Base-by-base conservation (phyloP, 2,113 vertebrate species). In the Typhlomys cinereus region DNA sequence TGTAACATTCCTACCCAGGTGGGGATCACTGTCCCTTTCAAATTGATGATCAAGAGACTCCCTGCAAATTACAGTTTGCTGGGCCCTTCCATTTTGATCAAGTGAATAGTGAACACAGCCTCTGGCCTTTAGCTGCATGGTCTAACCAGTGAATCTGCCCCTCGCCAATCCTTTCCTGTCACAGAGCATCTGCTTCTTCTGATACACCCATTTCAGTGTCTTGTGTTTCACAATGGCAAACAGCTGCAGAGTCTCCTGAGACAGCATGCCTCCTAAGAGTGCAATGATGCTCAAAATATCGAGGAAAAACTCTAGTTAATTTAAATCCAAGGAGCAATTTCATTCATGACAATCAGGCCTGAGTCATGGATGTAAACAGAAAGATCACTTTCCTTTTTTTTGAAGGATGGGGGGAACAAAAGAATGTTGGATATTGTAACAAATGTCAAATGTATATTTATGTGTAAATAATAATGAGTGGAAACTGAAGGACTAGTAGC, bases 291-390 rank as follows among this genome's bases (percentile, higher is more conserved):
- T 94, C 90, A 93, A 95, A 91, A 89, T 73, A 59, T 31, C 93
- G 54, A 84, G 34, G 57, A 73, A 84, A 88, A 93, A 59, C 31
- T 92, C 46, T 57, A 75, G 78, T 81, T 39, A 75, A 81, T 89
- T 96, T 90, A 92, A 95, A 94, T 64, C 67, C 41, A 92, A 67
- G 39, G 69, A 92, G 59, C 66, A 73, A 86, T 88, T 92, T 94
- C 52, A 90, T 91, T n/a, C 18, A 70, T 92, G 90, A 86, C 12
- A 94, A 64, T 48, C 46, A 71, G 46, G 70, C 23, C 5, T 2
- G 11, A 86, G 34, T 76, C 52, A 88, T 66, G 13, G 64, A 69
- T 85, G 70, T 71, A 85, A 89, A 64, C 17, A 90, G 85, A 92
- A 91, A 18, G 1, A 67, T 92, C 31, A 67, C 12, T 80, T 7